A percentile compares a stretch with the other conserved stretches of the same genome.
These are phyloP conservation scores for Dromius quadrimaculatus DNA, from an alignment of 2,888 invertebrate species.

Conservation along the genomic window DNA sequence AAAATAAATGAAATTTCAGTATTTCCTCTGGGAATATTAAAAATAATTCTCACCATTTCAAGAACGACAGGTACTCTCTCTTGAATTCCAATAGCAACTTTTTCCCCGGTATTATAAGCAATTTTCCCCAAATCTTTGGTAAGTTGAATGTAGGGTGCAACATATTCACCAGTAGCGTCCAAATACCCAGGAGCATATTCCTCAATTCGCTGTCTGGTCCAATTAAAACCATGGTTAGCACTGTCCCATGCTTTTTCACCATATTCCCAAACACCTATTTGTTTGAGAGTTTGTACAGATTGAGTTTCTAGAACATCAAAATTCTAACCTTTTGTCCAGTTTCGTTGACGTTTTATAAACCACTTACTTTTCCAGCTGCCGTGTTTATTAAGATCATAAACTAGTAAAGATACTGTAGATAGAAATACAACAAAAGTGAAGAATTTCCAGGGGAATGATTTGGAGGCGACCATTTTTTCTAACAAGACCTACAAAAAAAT, in stretches of 20 bases:
- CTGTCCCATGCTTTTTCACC: constrained; percentile 75
- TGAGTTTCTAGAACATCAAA: constrained; percentile 69
- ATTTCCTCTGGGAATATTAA: neutral
- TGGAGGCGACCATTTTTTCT: constrained; percentile 67
- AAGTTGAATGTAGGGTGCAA: constrained; percentile 75
- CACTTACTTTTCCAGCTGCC: constrained; percentile 78
- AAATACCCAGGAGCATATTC: constrained; percentile 78
- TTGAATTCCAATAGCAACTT: constrained; percentile 52
- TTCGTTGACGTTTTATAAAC: neutral
- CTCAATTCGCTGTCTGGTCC: constrained; percentile 77
- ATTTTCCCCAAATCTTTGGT: constrained; percentile 72
- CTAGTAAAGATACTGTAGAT: constrained; percentile 72
- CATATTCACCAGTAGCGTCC: constrained; percentile 68
- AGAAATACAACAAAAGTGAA: constrained; percentile 74
- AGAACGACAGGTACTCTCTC: constrained; percentile 68
- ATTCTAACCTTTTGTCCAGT: neutral
- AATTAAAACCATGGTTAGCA: constrained; percentile 72
- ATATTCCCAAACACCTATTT: constrained; percentile 74
- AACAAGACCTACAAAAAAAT: constrained; percentile 64
- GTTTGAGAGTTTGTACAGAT: constrained; percentile 75
- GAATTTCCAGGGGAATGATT: constrained; percentile 76
- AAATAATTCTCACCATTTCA: constrained; percentile 68
- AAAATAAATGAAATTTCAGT: constrained; percentile 51
- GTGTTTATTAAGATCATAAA: constrained; percentile 75
- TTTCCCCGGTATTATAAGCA: constrained; percentile 61